Evolutionary conservation across 2,888 invertebrate species (phyloP).

Genomic region (Pemphredon lugubris): DNA sequence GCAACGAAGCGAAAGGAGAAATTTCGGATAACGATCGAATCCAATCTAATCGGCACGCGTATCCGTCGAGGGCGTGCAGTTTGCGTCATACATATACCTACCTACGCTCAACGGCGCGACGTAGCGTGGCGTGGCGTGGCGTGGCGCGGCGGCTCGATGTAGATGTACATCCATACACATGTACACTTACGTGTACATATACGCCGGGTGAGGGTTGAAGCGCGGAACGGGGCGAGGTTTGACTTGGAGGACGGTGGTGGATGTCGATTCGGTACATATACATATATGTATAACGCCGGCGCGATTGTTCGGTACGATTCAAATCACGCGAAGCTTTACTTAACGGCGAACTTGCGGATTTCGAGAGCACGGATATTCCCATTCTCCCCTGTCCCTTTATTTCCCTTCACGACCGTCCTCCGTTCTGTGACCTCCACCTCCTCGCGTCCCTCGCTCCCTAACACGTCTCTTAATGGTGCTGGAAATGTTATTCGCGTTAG

Average conservation of each 20-base stretch:
- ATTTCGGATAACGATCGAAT: constrained; percentile 48
- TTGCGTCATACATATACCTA: constrained; percentile 35
- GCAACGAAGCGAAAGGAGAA: constrained; percentile 16
- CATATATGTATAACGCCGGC: constrained; percentile 19
- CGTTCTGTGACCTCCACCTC: no score
- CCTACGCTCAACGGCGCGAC: no score
- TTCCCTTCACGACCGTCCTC: no score
- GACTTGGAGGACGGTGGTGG: constrained; percentile 24
- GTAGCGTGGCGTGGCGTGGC: no score
- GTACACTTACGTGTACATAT: no score
- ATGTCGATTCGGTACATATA: constrained; percentile 41
- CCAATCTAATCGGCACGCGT: constrained; percentile 27
- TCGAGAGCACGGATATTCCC: constrained; percentile 36
- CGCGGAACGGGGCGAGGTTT: not conserved
- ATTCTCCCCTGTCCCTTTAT: not conserved
- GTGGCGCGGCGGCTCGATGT: no score
- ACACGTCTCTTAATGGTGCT: constrained; percentile 15
- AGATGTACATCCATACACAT: constrained; percentile 19
- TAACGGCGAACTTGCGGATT: constrained; percentile 50
- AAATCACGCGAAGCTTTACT: constrained; percentile 61
- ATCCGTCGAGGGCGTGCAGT: constrained; percentile 12
- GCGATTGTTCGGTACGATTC: constrained; percentile 52
- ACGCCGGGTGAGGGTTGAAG: not conserved
- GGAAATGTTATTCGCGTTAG: constrained; percentile 16
- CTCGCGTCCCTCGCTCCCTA: constrained; percentile 12